These are phyloP conservation scores for Paramuricea clavata DNA, from an alignment of 92 coral and sea anemone species.

Conservation along the genomic window DNA sequence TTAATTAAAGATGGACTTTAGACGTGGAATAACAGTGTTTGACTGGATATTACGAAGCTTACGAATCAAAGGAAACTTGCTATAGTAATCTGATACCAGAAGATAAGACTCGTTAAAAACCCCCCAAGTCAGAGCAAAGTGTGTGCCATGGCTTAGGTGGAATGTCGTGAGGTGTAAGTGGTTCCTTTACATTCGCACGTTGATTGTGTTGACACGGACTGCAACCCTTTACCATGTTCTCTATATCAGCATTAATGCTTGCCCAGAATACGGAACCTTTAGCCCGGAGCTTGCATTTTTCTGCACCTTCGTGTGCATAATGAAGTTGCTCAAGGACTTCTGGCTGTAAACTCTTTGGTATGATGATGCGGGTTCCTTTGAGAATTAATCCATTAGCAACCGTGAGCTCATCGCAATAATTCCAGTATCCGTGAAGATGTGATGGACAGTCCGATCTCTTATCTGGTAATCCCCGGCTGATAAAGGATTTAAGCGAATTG, in stretches of 20 bases:
- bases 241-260: constrained; percentile 72
- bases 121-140: constrained; percentile 61
- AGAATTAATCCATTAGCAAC: constrained; percentile 57
- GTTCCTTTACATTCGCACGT: constrained; percentile 36
- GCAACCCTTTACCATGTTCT: constrained; percentile 70
- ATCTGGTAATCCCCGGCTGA: too few relatives aligned
- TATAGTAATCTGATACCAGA: constrained; percentile 67
- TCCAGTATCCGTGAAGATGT: not conserved
- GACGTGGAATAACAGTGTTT: constrained; percentile 58
- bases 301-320: constrained; percentile 79
- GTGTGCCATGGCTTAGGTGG: constrained; percentile 42
- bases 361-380: constrained; percentile 69
- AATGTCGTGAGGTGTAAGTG: constrained; percentile 36
- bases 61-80: constrained; percentile 68
- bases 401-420: constrained; percentile 57
- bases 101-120: constrained; percentile 63
- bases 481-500: not conserved
- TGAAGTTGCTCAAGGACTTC: constrained; percentile 72
- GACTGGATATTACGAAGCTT: constrained; percentile 67
- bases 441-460: too few relatives aligned
- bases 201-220: constrained; percentile 37
- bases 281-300: constrained; percentile 78
- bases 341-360: constrained; percentile 62
- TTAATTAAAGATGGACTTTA: constrained; percentile 73
- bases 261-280: constrained; percentile 78